Conservation (phyloP, 2,113 vertebrate genomes). For the Chamaetylas fuelleborni region DNA sequence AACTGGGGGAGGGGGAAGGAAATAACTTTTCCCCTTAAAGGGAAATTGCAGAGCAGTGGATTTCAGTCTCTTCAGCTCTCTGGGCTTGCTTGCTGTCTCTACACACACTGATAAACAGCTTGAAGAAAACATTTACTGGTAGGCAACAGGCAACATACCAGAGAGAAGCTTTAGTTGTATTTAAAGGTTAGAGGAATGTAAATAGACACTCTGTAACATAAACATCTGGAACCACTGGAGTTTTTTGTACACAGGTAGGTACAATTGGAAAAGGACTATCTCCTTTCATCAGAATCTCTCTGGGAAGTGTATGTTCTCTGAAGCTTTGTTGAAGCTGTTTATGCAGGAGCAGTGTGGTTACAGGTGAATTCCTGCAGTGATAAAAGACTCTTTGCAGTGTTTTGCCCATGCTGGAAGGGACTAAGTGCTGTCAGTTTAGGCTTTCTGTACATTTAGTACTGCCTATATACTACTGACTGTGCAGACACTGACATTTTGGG, state of each 20-base stretch:
- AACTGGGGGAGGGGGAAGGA: background rate
- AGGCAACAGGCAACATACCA: background rate
- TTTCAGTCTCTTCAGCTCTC: background rate
- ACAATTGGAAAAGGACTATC: background rate
- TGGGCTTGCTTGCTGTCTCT: background rate
- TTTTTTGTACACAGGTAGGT: background rate
- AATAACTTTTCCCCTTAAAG: background rate
- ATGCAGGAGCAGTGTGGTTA: background rate
- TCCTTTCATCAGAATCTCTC: background rate
- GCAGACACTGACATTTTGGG: background rate
- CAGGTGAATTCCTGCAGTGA: background rate
- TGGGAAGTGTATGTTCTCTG: background rate
- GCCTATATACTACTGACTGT: background rate
- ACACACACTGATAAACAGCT: background rate
- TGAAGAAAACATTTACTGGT: background rate
- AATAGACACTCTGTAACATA: background rate
- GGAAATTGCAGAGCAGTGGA: background rate
- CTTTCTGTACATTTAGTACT: background rate
- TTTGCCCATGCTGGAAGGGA: background rate
- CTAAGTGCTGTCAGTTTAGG: background rate
- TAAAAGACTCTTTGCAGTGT: background rate
- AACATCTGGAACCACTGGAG: background rate
- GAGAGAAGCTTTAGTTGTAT: background rate
- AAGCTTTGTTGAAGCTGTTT: background rate
- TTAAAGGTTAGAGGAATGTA: background rate